Evolutionary conservation across 2,888 invertebrate species (phyloP).

Genomic region (Ephialtes manifestator): DNA sequence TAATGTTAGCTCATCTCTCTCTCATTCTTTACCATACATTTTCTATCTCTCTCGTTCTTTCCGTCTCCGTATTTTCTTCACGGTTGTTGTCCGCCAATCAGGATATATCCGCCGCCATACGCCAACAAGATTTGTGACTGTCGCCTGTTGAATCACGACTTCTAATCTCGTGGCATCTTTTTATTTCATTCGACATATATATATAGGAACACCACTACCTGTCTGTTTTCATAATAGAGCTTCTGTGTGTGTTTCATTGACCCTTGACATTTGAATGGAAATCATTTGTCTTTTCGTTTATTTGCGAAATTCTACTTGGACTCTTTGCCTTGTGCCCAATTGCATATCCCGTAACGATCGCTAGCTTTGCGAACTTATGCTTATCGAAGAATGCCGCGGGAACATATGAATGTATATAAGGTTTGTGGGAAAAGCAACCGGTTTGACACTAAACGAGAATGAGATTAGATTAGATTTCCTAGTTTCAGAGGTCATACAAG

Average conservation of each 20-base stretch:
- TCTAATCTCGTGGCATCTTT: conserved; percentile 65
- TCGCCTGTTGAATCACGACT: conserved; percentile 69
- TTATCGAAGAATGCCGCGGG: not conserved
- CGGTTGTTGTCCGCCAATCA: conserved; percentile 64
- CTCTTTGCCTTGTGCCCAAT: conserved; percentile 60
- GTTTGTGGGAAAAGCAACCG: conserved; percentile 35
- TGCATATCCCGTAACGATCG: conserved; percentile 5
- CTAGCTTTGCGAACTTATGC: not conserved
- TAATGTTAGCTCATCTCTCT: not conserved
- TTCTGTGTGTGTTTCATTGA: conserved; percentile 51
- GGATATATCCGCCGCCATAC: conserved; percentile 57
- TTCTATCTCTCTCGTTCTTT: conserved; percentile 13
- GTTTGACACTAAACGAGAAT: conserved; percentile 11
- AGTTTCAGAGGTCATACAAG: not conserved
- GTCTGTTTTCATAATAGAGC: not conserved
- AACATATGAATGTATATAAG: not conserved
- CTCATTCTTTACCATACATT: not conserved
- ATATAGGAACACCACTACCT: not conserved
- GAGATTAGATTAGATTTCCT: conserved; percentile 19
- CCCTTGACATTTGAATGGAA: conserved; percentile 66
- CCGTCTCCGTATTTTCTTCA: conserved; percentile 49
- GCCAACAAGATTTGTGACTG: conserved; percentile 69
- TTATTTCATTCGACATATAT: conserved; percentile 28
- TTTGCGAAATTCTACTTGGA: conserved; percentile 43
- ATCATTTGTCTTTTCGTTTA: conserved; percentile 62